These are phyloP conservation scores for Malachius bipustulatus DNA, from an alignment of 2,888 invertebrate genomes.

Conservation along the genomic window DNA sequence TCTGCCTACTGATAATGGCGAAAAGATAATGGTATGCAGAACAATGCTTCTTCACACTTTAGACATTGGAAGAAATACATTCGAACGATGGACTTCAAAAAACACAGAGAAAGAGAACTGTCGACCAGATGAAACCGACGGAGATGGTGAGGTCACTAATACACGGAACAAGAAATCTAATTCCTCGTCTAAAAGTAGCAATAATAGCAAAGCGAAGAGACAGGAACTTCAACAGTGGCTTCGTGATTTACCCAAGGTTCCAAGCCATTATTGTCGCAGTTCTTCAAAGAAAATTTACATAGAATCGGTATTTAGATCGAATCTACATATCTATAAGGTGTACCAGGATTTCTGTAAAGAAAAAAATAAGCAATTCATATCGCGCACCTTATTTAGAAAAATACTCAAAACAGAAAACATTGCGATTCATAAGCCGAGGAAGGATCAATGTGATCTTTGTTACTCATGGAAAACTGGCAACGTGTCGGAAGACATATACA, in stretches of 20 bases:
- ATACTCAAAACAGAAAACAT: no score
- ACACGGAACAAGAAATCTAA: not conserved
- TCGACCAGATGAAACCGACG: not conserved
- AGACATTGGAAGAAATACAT: slow-evolving; percentile 2
- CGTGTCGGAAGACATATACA: slow-evolving; percentile 1
- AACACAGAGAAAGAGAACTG: not conserved
- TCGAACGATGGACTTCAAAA: not conserved
- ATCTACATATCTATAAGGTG: no score
- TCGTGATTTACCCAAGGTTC: no score
- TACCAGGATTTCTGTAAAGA: no score
- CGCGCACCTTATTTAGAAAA: no score
- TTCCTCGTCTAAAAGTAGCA: not conserved
- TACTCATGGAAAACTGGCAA: slow-evolving; percentile 2
- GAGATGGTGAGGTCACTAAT: not conserved
- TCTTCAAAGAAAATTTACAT: no score
- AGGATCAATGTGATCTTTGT: no score
- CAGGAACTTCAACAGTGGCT: no score
- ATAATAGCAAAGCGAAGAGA: not conserved
- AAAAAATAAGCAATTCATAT: no score
- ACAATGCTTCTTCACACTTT: slow-evolving; percentile 1
- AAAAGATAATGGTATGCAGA: slow-evolving; percentile 3
- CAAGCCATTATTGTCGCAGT: no score
- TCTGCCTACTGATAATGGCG: slow-evolving; percentile 2
- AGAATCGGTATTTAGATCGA: no score
- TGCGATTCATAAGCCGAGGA: no score